Percentiles rank a stretch among this genome's conserved stretches.
These are phyloP conservation scores for Phycodurus eques DNA, from an alignment of 2,113 vertebrate genomes.

Conservation along the genomic window DNA sequence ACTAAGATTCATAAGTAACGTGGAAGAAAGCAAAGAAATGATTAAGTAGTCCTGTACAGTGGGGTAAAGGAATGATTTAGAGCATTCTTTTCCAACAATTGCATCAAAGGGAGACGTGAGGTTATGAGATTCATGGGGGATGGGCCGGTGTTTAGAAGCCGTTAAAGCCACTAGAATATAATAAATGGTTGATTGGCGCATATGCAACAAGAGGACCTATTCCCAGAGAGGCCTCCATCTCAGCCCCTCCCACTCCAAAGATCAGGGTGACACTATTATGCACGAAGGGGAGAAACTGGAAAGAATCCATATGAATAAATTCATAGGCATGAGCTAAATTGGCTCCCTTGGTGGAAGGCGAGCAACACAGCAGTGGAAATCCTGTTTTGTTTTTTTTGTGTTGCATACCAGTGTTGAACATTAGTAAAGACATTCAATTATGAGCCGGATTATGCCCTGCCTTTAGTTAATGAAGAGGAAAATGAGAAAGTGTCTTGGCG, in stretches of 20 bases:
- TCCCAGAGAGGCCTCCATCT: conserved; percentile 18
- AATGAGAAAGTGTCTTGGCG: conserved; percentile 56
- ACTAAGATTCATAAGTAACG: conserved; percentile 1
- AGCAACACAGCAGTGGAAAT: conserved; percentile 17
- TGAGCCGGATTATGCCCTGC: conserved; percentile 49
- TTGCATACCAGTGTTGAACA: conserved; percentile 28
- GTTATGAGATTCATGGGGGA: conserved; percentile 13
- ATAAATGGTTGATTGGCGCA: conserved; percentile 12
- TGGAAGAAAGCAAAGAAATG: conserved; percentile 8
- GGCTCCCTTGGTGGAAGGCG: conserved; percentile 22
- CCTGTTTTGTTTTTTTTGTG: background rate
- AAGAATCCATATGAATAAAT: conserved; percentile 35
- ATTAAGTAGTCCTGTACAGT: conserved; percentile 16
- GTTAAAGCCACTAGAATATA: conserved; percentile 8
- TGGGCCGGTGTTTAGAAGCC: conserved; percentile 9
- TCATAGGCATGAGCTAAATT: conserved; percentile 35
- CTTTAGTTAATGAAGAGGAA: conserved; percentile 68
- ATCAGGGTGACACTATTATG: conserved; percentile 11
- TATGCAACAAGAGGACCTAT: conserved; percentile 7
- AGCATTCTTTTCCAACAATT: conserved; percentile 17
- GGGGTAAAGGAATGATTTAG: conserved; percentile 28
- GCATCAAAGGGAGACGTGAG: conserved; percentile 8
- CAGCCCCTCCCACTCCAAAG: conserved; percentile 12
- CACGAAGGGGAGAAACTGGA: background rate
- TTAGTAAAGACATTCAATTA: conserved; percentile 55